Percentiles rank a stretch among this genome's conserved stretches.
Evolutionary conservation across 2,888 invertebrate species (phyloP).

Genomic region (Tenodera sinensis): DNA sequence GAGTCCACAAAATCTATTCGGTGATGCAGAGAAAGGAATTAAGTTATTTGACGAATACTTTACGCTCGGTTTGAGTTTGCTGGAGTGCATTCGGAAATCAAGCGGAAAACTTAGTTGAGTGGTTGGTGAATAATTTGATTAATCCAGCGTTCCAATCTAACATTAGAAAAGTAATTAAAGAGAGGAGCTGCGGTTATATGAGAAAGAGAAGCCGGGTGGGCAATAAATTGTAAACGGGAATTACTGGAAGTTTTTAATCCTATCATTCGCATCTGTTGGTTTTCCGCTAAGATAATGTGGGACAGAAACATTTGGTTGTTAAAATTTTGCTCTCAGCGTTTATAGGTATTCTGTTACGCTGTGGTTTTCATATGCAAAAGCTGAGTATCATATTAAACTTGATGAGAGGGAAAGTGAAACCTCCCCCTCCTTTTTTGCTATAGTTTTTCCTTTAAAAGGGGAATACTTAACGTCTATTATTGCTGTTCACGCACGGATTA

Average conservation of each 20-base stretch:
- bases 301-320: background rate
- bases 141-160: background rate
- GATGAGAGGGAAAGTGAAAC: too few species aligned
- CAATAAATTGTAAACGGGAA: background rate
- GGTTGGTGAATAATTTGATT: slow-evolving; percentile 10
- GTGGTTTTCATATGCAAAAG: too few species aligned
- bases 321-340: background rate
- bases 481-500: too few species aligned
- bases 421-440: too few species aligned
- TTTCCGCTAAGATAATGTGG: background rate
- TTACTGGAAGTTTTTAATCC: slow-evolving; percentile 5
- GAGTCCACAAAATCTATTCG: background rate
- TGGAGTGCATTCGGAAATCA: background rate
- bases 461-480: too few species aligned
- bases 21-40: background rate
- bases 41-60: background rate
- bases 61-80: background rate
- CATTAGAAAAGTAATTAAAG: slow-evolving; percentile 4
- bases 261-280: slow-evolving; percentile 9
- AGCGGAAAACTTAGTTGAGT: background rate
- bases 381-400: too few species aligned
- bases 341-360: too few species aligned
- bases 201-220: background rate
- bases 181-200: background rate
- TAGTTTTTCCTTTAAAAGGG: too few species aligned